Evolutionary conservation across 1,140 invertebrate species (phyloP).

Genomic region (Eriosoma lanigerum): DNA sequence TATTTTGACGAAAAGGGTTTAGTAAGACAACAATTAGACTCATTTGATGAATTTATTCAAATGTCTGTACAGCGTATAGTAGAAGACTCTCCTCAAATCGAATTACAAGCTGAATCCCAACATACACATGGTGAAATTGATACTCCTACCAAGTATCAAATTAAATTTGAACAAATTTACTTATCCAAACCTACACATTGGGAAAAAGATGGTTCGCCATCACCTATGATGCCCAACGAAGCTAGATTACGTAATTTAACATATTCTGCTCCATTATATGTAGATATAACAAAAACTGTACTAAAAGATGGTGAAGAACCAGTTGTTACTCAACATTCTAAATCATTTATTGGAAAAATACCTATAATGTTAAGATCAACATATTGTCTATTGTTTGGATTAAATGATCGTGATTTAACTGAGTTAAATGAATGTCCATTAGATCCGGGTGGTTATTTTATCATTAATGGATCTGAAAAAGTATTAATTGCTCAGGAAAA

Average conservation of each 20-base stretch:
- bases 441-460: conserved; percentile 96
- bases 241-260: conserved; percentile 84
- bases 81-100: conserved; percentile 96
- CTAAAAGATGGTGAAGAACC: conserved; percentile 88
- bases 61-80: conserved; percentile 99
- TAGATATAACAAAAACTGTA: conserved; percentile 96
- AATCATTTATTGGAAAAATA: conserved; percentile 99
- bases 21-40: conserved; percentile 97
- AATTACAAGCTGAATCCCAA: conserved; percentile 96
- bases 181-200: conserved; percentile 98
- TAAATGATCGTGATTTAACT: conserved; percentile 96
- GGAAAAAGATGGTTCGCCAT: conserved; percentile 98
- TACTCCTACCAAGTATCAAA: conserved; percentile 82
- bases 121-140: conserved; percentile 91
- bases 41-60: conserved; percentile 99
- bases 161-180: conserved; percentile 99
- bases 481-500: conserved; percentile 98
- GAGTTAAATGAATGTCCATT: conserved; percentile 98
- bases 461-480: conserved; percentile 95
- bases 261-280: conserved; percentile 96
- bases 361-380: conserved; percentile 98
- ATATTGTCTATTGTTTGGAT: conserved; percentile 89
- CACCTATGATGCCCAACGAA: conserved; percentile 99
- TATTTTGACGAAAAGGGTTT: conserved; percentile 99
- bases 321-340: conserved; percentile 91